These are phyloP conservation scores for Lomographa bimaculata DNA, from an alignment of 2,888 invertebrate genomes.

Conservation along the genomic window DNA sequence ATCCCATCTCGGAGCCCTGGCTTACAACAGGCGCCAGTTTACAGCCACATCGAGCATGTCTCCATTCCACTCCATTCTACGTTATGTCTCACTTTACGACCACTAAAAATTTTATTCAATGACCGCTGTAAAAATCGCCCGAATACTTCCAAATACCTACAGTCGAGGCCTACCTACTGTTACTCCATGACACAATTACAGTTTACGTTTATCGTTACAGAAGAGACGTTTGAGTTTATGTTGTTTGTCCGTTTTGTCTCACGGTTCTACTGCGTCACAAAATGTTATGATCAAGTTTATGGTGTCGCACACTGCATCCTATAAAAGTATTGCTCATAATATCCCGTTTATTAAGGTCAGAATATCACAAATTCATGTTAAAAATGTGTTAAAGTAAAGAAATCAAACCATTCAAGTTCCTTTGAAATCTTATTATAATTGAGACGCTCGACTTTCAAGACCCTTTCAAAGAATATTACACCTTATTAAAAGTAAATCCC, in stretches of 20 bases:
- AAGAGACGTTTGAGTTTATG: constrained; percentile 13
- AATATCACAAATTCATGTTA: too few relatives aligned
- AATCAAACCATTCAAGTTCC: too few relatives aligned
- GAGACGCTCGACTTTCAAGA: too few relatives aligned
- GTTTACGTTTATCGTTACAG: constrained; percentile 10
- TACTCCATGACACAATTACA: too few relatives aligned
- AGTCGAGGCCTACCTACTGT: too few relatives aligned
- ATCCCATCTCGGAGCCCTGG: neutral
- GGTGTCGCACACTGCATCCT: neutral
- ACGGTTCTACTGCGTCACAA: too few relatives aligned
- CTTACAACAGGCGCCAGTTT: constrained; percentile 5
- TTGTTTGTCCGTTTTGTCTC: constrained; percentile 3
- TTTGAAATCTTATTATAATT: too few relatives aligned
- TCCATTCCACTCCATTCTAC: constrained; percentile 5
- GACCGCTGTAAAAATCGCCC: constrained; percentile 19
- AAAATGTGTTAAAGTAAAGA: too few relatives aligned
- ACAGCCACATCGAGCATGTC: constrained; percentile 2
- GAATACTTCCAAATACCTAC: constrained; percentile 13
- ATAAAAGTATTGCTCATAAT: too few relatives aligned
- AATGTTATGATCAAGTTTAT: constrained; percentile 4
- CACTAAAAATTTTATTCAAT: constrained; percentile 19
- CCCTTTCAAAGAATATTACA: constrained; percentile 18
- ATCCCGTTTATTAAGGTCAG: too few relatives aligned
- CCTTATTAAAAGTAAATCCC: constrained; percentile 7
- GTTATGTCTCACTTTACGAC: constrained; percentile 10